Evolutionary conservation across 2,888 invertebrate genomes (phyloP).

Genomic region (Conistra vaccinii): DNA sequence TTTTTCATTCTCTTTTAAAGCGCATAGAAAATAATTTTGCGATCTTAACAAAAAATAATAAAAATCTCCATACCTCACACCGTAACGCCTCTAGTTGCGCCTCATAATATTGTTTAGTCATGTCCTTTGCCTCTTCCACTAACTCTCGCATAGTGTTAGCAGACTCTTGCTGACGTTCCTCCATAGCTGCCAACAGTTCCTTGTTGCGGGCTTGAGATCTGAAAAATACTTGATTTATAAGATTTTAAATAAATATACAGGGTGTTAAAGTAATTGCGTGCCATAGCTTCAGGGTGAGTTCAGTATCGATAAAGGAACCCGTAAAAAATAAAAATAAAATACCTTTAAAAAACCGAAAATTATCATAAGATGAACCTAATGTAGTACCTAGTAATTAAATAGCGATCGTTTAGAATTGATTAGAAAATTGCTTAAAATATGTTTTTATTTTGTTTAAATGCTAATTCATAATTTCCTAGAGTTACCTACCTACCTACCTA

Average conservation of each 20-base stretch:
- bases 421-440: too few species aligned
- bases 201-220: constrained; percentile 80
- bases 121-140: constrained; percentile 81
- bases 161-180: constrained; percentile 73
- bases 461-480: too few species aligned
- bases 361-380: too few species aligned
- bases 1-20: not conserved
- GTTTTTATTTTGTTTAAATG: too few species aligned
- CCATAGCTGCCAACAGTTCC: constrained; percentile 77
- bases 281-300: too few species aligned
- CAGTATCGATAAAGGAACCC: too few species aligned
- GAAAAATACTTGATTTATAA: constrained; percentile 21
- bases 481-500: too few species aligned
- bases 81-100: constrained; percentile 70
- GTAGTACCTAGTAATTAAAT: too few species aligned
- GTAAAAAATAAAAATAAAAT: too few species aligned
- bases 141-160: constrained; percentile 78
- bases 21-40: not conserved
- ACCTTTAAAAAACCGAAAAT: too few species aligned
- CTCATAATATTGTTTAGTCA: constrained; percentile 81
- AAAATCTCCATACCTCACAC: constrained; percentile 71
- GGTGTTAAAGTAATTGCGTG: too few species aligned
- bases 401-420: too few species aligned
- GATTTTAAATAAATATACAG: not conserved
- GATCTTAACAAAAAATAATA: not conserved